These are phyloP conservation scores for Plotosus lineatus DNA, from an alignment of 2,113 vertebrate species.

Conservation along the genomic window DNA sequence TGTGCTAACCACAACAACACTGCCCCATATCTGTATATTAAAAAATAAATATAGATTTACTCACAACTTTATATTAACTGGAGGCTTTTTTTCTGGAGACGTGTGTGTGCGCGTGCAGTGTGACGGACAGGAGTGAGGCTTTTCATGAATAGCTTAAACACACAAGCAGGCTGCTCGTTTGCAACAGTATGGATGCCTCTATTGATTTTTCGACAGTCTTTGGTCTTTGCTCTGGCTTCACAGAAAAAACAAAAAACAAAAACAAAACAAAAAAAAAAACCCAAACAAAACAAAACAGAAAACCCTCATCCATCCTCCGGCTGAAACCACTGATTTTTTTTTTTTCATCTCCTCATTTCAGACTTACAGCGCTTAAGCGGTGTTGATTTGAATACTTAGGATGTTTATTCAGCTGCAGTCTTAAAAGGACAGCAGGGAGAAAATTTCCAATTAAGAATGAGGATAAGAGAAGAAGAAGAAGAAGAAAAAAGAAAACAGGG, in stretches of 20 bases:
- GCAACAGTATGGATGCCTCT: slow-evolving; percentile 37
- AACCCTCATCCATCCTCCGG: slow-evolving; percentile 41
- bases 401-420: slow-evolving; percentile 25
- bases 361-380: slow-evolving; percentile 39
- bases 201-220: slow-evolving; percentile 46
- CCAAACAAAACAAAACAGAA: no score
- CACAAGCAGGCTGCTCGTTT: slow-evolving; percentile 29
- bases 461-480: not conserved
- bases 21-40: not conserved
- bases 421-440: slow-evolving; percentile 19
- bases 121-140: not conserved
- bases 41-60: slow-evolving; percentile 8
- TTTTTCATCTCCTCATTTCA: slow-evolving; percentile 39
- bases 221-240: slow-evolving; percentile 39
- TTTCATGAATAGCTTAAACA: slow-evolving; percentile 24
- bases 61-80: slow-evolving; percentile 1
- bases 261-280: no score
- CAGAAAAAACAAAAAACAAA: not conserved
- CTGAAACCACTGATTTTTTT: slow-evolving; percentile 40
- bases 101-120: not conserved
- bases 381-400: slow-evolving; percentile 42
- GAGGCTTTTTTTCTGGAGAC: slow-evolving; percentile 26
- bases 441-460: slow-evolving; percentile 28
- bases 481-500: not conserved
- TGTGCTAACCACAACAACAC: no score